phyloP scores from a whole-genome alignment of 1,140 invertebrate species.

The Hypothenemus hampei region DNA sequence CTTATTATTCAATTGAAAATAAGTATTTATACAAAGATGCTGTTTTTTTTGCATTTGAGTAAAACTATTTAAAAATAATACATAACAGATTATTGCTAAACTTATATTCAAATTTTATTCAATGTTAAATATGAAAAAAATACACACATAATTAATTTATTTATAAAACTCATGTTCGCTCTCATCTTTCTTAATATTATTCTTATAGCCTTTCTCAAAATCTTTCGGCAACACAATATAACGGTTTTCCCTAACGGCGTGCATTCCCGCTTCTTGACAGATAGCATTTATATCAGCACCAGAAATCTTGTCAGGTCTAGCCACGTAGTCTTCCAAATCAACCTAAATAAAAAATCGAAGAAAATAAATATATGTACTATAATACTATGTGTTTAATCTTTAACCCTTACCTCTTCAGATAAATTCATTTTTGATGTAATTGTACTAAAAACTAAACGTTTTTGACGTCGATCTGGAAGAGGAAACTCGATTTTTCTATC shows the following conservation, averaged over 20 bases:
- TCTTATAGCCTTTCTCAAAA: slow-evolving; percentile 99
- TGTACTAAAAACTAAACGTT: slow-evolving; percentile 96
- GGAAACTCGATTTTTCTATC: slow-evolving; percentile 99
- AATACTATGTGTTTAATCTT: not conserved
- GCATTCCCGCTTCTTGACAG: slow-evolving; percentile 95
- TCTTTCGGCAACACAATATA: slow-evolving; percentile 98
- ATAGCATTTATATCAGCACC: slow-evolving; percentile 99
- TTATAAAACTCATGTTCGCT: slow-evolving; percentile 99
- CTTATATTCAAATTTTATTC: not conserved
- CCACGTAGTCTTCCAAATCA: slow-evolving; percentile 98
- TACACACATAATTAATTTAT: too few species aligned
- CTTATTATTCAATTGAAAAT: too few species aligned
- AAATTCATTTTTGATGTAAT: slow-evolving; percentile 99
- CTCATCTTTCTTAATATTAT: slow-evolving; percentile 99
- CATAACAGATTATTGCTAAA: too few species aligned
- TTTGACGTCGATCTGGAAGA: slow-evolving; percentile 94
- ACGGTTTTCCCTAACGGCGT: slow-evolving; percentile 97
- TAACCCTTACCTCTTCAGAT: slow-evolving; percentile 75
- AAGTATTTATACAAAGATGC: too few species aligned
- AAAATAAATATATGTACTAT: not conserved
- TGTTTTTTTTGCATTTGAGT: too few species aligned
- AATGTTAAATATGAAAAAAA: not conserved
- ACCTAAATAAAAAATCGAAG: slow-evolving; percentile 50
- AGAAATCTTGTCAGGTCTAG: slow-evolving; percentile 95
- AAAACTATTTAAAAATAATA: too few species aligned